phyloP scores from a whole-genome alignment of 2,888 invertebrate genomes.

The Terebella lapidaria region DNA sequence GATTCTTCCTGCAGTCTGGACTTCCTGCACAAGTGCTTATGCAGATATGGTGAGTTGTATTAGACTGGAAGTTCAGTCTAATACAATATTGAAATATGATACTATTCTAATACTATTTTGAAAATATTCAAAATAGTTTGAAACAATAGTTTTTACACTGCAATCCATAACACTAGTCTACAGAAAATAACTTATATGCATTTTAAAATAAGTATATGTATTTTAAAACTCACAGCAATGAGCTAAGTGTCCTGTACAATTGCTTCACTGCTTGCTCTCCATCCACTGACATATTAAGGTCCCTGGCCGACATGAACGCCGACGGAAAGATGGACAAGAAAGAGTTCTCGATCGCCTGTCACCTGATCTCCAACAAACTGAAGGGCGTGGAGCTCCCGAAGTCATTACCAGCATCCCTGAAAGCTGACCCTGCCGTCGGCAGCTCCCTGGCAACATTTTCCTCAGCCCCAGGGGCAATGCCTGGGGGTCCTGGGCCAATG shows the following conservation, averaged over 20 bases:
- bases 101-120: too few relatives aligned
- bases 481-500: neutral
- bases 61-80: neutral
- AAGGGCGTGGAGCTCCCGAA: conserved; percentile 88
- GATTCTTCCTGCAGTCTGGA: conserved; percentile 52
- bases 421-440: conserved; percentile 46
- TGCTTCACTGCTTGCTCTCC: too few relatives aligned
- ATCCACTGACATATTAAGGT: too few relatives aligned
- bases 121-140: too few relatives aligned
- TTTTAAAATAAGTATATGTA: too few relatives aligned
- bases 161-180: too few relatives aligned
- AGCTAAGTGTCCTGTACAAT: too few relatives aligned
- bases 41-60: conserved; percentile 49
- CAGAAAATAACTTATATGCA: too few relatives aligned
- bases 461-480: neutral
- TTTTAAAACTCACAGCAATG: too few relatives aligned
- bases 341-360: conserved; percentile 54
- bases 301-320: conserved; percentile 50
- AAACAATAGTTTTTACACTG: too few relatives aligned
- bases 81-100: neutral
- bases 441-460: conserved; percentile 28
- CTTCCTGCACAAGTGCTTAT: conserved; percentile 46
- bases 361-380: conserved; percentile 67
- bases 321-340: conserved; percentile 54
- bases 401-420: conserved; percentile 67